Percentiles rank a stretch among this genome's conserved stretches.
Conservation (phyloP, 2,888 invertebrate genomes). For the Caenorhabditis parvicauda region DNA sequence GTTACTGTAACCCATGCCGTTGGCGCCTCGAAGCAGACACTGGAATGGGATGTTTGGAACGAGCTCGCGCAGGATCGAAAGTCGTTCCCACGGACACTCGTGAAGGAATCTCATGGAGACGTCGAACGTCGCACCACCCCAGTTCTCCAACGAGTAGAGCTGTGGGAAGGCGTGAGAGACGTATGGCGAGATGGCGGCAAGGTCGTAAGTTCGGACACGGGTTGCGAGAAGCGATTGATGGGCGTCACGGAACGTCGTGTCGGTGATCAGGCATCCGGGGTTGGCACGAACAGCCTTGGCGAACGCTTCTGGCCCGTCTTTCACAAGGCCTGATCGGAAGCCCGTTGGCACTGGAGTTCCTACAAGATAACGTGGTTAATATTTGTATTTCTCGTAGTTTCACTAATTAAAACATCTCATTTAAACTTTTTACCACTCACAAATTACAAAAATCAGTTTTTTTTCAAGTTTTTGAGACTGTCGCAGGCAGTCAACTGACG, state of each 20-base stretch:
- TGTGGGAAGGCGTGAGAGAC: slow-evolving; percentile 85
- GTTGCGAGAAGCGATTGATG: slow-evolving; percentile 96
- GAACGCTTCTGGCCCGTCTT: slow-evolving; percentile 89
- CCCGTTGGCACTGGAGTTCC: too few relatives aligned
- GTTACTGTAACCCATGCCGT: slow-evolving; percentile 97
- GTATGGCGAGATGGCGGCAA: slow-evolving; percentile 82
- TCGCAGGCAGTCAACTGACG: too few relatives aligned
- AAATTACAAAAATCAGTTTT: too few relatives aligned
- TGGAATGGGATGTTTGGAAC: slow-evolving; percentile 86
- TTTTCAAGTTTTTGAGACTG: too few relatives aligned
- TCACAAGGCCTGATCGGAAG: slow-evolving; percentile 79
- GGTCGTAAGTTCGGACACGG: slow-evolving; percentile 85
- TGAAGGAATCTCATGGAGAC: slow-evolving; percentile 92
- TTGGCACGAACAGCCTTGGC: slow-evolving; percentile 86
- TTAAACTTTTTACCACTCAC: too few relatives aligned
- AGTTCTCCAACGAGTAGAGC: slow-evolving; percentile 89
- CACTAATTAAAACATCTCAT: too few relatives aligned
- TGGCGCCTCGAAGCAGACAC: slow-evolving; percentile 94
- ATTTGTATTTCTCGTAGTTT: too few relatives aligned
- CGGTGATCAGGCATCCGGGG: slow-evolving; percentile 88
- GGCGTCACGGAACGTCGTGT: slow-evolving; percentile 86
- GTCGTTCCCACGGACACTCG: slow-evolving; percentile 97
- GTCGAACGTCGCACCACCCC: slow-evolving; percentile 98
- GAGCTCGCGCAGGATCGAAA: slow-evolving; percentile 83
- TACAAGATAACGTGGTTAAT: too few relatives aligned